These are phyloP conservation scores for Embidobia sp. DNA, from an alignment of 2,888 invertebrate genomes.

Conservation along the genomic window DNA sequence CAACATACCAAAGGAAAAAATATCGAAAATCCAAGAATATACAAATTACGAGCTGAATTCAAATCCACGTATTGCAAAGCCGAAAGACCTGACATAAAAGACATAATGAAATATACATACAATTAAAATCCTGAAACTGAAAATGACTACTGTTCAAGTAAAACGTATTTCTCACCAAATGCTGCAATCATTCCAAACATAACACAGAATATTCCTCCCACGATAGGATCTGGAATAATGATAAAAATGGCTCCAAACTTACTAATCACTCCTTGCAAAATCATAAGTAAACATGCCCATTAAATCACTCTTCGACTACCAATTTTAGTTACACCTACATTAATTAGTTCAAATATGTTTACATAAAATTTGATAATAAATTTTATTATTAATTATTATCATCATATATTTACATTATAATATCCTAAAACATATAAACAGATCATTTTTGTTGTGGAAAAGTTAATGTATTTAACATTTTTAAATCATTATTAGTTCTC, in stretches of 20 bases:
- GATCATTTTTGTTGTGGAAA: too few species aligned
- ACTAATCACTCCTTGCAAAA: conserved; percentile 88
- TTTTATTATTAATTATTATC: too few species aligned
- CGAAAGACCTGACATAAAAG: conserved; percentile 88
- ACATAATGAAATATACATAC: conserved; percentile 55
- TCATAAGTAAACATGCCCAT: conserved; percentile 88
- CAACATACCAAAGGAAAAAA: conserved; percentile 90
- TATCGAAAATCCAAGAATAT: conserved; percentile 93
- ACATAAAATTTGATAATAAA: too few species aligned
- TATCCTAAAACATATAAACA: too few species aligned
- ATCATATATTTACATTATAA: too few species aligned
- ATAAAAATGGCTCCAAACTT: conserved; percentile 91
- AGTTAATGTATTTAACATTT: too few species aligned
- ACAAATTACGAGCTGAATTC: conserved; percentile 92
- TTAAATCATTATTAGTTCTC: too few species aligned
- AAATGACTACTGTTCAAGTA: too few species aligned
- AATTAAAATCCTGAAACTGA: not conserved
- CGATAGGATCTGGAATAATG: conserved; percentile 89
- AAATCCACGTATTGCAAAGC: conserved; percentile 91
- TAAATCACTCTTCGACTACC: conserved; percentile 91
- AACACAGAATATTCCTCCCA: conserved; percentile 91
- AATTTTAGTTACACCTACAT: conserved; percentile 83
- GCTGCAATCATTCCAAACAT: conserved; percentile 93
- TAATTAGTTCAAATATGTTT: not conserved
- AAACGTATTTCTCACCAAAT: conserved; percentile 84